A percentile compares a stretch with the other conserved stretches of the same genome.
Conservation (phyloP, 2,113 vertebrate genomes). For the Bolborhynchus lineola region DNA sequence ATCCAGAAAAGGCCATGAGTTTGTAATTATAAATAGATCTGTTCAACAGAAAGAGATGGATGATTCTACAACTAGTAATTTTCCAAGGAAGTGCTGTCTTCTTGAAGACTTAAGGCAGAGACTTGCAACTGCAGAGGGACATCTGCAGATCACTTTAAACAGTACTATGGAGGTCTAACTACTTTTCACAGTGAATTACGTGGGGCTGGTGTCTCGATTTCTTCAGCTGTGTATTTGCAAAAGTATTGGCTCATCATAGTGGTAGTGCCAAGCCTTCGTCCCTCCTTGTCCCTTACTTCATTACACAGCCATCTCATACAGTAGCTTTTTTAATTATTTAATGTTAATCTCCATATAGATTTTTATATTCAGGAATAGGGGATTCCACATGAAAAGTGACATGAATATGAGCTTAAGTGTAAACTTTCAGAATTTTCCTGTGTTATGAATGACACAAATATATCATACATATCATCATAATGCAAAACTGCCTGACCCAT, state of each 20-base stretch:
- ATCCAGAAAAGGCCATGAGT: conserved; percentile 69
- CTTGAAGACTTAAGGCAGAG: neutral
- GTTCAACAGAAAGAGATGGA: conserved; percentile 60
- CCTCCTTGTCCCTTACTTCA: neutral
- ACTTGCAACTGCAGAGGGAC: neutral
- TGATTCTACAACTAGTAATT: conserved; percentile 40
- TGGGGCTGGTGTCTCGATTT: neutral
- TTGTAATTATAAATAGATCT: conserved; percentile 72
- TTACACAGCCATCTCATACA: neutral
- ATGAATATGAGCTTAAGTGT: neutral
- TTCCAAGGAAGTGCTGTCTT: neutral
- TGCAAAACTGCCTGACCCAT: neutral
- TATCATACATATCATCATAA: neutral
- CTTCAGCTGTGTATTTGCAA: neutral
- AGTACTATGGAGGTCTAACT: neutral
- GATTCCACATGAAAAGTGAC: neutral
- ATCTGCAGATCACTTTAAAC: conserved; percentile 6
- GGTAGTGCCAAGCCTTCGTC: neutral
- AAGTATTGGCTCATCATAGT: neutral
- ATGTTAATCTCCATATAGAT: neutral
- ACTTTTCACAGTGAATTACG: neutral
- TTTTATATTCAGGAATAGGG: neutral
- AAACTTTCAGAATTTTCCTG: neutral
- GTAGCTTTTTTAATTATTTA: neutral
- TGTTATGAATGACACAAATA: neutral